phyloP scores from a whole-genome alignment of 1,140 invertebrate species.

The Saccostrea cuccullata region DNA sequence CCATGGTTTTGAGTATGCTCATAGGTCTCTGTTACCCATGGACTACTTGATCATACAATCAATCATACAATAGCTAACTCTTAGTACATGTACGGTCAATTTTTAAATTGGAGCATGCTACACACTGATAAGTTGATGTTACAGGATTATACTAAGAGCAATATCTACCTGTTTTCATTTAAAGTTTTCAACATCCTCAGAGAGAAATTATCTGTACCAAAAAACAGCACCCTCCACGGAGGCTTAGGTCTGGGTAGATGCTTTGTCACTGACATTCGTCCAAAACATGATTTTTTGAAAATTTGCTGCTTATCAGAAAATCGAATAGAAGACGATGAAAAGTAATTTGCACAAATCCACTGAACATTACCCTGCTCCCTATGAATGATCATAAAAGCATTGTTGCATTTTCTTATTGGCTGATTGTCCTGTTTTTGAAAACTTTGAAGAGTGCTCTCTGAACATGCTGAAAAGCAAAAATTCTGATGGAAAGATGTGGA shows the following conservation, averaged over 20 bases:
- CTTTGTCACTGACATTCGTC: background rate
- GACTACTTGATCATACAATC: too few relatives aligned
- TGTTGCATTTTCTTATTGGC: background rate
- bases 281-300: background rate
- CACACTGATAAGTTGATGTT: too few relatives aligned
- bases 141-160: too few relatives aligned
- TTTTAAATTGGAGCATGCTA: too few relatives aligned
- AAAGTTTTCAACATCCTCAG: slow-evolving; percentile 64
- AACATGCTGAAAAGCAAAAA: background rate
- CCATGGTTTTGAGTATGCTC: too few relatives aligned
- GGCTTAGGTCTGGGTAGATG: slow-evolving; percentile 14
- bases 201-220: slow-evolving; percentile 73
- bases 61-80: too few relatives aligned
- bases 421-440: background rate
- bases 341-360: background rate
- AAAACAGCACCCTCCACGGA: slow-evolving; percentile 71
- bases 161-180: slow-evolving; percentile 64
- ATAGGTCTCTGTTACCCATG: too few relatives aligned
- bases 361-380: background rate
- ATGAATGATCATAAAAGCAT: background rate
- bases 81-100: too few relatives aligned
- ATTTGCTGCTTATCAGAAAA: background rate
- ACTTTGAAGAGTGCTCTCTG: background rate
- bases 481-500: background rate
- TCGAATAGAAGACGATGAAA: background rate